Conservation (phyloP, 2,113 vertebrate genomes). For the Galbula dea region DNA sequence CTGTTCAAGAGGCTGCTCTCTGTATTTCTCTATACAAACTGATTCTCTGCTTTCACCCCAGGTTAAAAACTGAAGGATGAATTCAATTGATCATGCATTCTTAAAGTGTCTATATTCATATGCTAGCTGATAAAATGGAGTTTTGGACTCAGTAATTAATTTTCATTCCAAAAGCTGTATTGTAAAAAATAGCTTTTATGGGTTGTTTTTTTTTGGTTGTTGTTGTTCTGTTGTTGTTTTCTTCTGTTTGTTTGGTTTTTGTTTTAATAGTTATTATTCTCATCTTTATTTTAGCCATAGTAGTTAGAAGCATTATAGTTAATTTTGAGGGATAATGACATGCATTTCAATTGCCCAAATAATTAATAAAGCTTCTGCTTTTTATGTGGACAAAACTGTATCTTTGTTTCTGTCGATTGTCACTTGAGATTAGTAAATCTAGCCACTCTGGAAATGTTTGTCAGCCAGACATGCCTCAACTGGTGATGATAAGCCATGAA, state of each 20-base stretch:
- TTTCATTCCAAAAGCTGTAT: neutral
- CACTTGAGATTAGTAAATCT: neutral
- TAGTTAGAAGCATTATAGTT: neutral
- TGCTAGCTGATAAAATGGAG: neutral
- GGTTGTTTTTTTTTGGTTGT: too few species aligned
- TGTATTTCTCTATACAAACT: neutral
- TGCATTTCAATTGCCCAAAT: neutral
- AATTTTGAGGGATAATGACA: rapidly evolving
- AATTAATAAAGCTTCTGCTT: neutral
- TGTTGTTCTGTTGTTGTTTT: neutral
- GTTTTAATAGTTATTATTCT: neutral
- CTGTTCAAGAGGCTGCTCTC: neutral
- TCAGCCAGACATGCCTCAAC: neutral
- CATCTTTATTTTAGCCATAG: neutral
- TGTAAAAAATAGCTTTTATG: neutral
- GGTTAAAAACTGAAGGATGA: neutral
- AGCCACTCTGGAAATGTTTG: neutral
- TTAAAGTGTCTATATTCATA: neutral
- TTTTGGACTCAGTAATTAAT: neutral
- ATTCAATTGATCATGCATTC: neutral
- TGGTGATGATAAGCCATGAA: slow-evolving; percentile 13
- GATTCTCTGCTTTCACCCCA: neutral
- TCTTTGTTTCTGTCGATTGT: neutral
- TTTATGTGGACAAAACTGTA: neutral
- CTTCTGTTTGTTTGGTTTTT: neutral